phyloP scores from a whole-genome alignment of 2,888 invertebrate species.

The Mythimna impura region DNA sequence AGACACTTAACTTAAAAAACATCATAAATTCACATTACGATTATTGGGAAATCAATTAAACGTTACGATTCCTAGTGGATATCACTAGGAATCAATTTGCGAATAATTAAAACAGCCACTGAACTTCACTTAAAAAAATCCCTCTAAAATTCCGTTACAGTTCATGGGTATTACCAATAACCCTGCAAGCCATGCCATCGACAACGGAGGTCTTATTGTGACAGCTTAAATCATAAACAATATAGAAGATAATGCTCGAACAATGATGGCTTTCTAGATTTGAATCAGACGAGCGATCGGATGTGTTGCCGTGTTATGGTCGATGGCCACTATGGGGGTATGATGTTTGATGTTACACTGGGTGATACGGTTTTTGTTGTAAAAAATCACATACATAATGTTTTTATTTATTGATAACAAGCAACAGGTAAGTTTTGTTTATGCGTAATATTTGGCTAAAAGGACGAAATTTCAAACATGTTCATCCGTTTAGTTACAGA shows the following conservation, averaged over 20 bases:
- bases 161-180: constrained; percentile 26
- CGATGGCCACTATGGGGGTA: constrained; percentile 18
- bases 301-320: constrained; percentile 32
- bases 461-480: too few species aligned
- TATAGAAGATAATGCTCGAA: constrained; percentile 51
- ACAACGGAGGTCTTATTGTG: constrained; percentile 45
- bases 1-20: too few species aligned
- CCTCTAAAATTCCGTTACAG: neutral
- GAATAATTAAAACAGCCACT: too few species aligned
- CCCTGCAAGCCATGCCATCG: constrained; percentile 7
- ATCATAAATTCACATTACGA: too few species aligned
- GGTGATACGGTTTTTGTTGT: neutral
- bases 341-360: neutral
- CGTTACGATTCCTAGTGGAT: too few species aligned
- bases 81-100: too few species aligned
- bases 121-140: neutral
- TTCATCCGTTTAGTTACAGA: too few species aligned
- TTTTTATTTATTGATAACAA: neutral
- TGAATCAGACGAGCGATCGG: constrained; percentile 40
- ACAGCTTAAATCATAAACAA: constrained; percentile 52
- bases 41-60: too few species aligned
- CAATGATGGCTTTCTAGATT: constrained; percentile 65
- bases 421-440: neutral
- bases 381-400: neutral
- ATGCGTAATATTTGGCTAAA: neutral